Evolutionary conservation across 2,113 vertebrate genomes (phyloP).

Genomic region (Tachysurus vachellii): DNA sequence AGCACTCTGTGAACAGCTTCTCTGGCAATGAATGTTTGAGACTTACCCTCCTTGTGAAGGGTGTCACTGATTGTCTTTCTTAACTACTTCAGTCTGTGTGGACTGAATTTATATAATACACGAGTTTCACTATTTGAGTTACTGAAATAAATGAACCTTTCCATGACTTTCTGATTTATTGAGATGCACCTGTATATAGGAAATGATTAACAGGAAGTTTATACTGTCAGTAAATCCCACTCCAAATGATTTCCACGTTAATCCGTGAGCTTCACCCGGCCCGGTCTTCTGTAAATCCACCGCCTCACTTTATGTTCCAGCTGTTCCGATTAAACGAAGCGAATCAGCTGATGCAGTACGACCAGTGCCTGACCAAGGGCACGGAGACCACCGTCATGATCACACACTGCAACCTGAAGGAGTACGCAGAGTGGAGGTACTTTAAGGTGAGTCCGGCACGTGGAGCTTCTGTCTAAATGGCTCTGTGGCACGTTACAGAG

Average conservation of each 20-base stretch:
- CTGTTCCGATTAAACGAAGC: constrained; percentile 97
- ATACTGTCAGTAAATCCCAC: neutral
- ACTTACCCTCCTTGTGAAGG: too few species aligned
- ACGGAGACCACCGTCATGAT: constrained; percentile 83
- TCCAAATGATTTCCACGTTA: neutral
- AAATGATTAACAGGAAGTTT: neutral
- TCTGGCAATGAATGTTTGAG: too few species aligned
- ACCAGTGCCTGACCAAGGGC: constrained; percentile 90
- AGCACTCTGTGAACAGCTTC: too few species aligned
- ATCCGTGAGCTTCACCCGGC: too few species aligned
- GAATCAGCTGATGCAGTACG: constrained; percentile 96
- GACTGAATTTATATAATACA: too few species aligned
- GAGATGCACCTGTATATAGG: neutral
- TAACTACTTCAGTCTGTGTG: too few species aligned
- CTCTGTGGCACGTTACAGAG: too few species aligned
- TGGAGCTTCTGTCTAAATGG: neutral
- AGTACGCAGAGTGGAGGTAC: constrained; percentile 91
- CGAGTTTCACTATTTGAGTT: too few species aligned
- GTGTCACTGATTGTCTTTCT: too few species aligned
- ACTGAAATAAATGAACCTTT: too few species aligned
- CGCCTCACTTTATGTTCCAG: constrained; percentile 62
- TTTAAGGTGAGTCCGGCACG: constrained; percentile 83
- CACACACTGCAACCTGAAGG: constrained; percentile 89
- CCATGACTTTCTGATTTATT: too few species aligned
- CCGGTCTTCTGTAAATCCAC: neutral